Conservation (phyloP, 2,888 invertebrate species). For the Buathra laborator region DNA sequence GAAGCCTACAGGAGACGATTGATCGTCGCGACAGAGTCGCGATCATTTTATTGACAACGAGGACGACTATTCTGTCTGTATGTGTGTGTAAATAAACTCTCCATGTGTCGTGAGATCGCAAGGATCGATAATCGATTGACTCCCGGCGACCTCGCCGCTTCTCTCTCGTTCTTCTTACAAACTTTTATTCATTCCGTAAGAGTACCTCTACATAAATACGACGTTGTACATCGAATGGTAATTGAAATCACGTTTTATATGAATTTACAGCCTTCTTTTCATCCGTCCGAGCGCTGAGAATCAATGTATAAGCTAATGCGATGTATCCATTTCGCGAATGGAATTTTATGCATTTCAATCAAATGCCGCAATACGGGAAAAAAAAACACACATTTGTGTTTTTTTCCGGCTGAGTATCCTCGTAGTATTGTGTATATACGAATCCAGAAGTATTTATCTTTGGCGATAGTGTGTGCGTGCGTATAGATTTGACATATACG, state of each 20-base stretch:
- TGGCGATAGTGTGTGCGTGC: background rate
- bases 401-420: conserved; percentile 10
- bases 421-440: conserved; percentile 15
- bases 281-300: background rate
- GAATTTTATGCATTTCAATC: conserved; percentile 8
- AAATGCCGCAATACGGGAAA: background rate
- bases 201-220: background rate
- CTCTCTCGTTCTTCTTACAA: conserved; percentile 18
- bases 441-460: background rate
- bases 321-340: background rate
- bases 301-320: conserved; percentile 9
- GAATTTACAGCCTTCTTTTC: conserved; percentile 13
- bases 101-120: conserved; percentile 47
- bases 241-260: conserved; percentile 44
- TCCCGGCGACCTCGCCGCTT: conserved; percentile 49
- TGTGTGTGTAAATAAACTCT: background rate
- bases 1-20: conserved; percentile 12
- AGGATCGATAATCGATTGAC: conserved; percentile 64
- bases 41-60: conserved; percentile 62
- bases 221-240: conserved; percentile 18
- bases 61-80: conserved; percentile 37
- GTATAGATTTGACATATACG: conserved; percentile 9
- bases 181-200: conserved; percentile 50
- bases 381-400: conserved; percentile 9
- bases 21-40: conserved; percentile 26